A percentile compares a stretch with the other conserved stretches of the same genome.
These are phyloP conservation scores for Bugulina stolonifera DNA, from an alignment of 2,888 invertebrate species.

Conservation along the genomic window DNA sequence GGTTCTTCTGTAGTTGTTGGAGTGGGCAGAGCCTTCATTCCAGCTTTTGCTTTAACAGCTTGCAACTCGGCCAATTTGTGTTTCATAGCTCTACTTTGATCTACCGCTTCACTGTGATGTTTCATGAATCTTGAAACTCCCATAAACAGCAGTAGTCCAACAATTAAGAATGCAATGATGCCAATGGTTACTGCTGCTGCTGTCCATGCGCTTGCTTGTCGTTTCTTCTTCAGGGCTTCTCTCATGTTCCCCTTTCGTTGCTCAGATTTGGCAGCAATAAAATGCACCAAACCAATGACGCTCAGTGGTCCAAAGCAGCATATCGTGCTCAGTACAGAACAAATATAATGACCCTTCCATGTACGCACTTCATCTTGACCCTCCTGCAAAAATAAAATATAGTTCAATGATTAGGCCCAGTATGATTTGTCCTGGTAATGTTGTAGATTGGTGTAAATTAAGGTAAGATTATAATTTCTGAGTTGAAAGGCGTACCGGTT, in stretches of 20 bases:
- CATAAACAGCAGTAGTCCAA: neutral
- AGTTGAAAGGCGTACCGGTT: too few species aligned
- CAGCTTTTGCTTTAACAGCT: too few species aligned
- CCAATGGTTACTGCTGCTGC: neutral
- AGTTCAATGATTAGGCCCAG: too few species aligned
- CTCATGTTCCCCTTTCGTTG: neutral
- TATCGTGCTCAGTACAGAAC: neutral
- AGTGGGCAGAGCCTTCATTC: neutral
- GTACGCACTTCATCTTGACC: neutral
- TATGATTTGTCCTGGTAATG: too few species aligned
- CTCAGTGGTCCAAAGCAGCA: slow-evolving; percentile 23
- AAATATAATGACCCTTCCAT: slow-evolving; percentile 5
- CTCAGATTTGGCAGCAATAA: slow-evolving; percentile 8
- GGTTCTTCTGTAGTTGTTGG: neutral
- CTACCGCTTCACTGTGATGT: neutral
- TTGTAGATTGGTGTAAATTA: too few species aligned
- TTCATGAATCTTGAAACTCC: neutral
- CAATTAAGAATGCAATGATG: slow-evolving; percentile 1
- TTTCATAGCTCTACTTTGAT: neutral
- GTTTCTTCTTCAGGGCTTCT: neutral
- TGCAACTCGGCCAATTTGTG: neutral
- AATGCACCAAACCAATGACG: slow-evolving; percentile 16
- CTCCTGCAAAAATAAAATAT: too few species aligned
- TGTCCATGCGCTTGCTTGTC: neutral
- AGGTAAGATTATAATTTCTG: too few species aligned